phyloP scores from a whole-genome alignment of 1,140 invertebrate species.

The Hetaerina americana region DNA sequence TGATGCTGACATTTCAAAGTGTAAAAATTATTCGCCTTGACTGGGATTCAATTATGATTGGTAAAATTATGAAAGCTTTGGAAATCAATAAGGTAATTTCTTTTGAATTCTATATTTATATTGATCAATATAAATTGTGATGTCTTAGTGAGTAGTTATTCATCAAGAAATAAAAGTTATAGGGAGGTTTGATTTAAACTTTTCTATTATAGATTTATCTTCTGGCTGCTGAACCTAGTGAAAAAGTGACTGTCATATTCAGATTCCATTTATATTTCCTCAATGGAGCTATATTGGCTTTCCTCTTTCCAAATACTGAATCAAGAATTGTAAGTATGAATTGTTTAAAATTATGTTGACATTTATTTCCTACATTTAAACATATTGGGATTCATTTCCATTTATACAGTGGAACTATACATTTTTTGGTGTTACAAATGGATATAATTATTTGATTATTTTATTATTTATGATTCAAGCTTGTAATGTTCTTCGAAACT shows the following conservation, averaged over 20 bases:
- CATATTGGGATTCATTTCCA: no score
- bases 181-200: not conserved
- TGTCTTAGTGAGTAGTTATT: not conserved
- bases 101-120: not conserved
- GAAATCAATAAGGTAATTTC: no score
- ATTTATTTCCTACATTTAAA: not conserved
- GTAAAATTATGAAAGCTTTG: no score
- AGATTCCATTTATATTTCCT: slow-evolving; percentile 80
- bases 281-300: slow-evolving; percentile 80
- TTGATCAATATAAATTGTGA: not conserved
- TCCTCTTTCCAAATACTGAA: slow-evolving; percentile 83
- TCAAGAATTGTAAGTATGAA: slow-evolving; percentile 56
- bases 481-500: no score
- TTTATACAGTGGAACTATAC: no score
- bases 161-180: not conserved
- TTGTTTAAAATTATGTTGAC: not conserved
- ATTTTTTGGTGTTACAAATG: no score
- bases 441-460: no score
- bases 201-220: slow-evolving; percentile 66
- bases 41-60: no score
- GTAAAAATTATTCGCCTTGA: no score
- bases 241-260: slow-evolving; percentile 65
- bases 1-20: no score
- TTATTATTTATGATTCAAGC: no score
- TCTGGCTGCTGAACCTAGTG: slow-evolving; percentile 68